A percentile compares a stretch with the other conserved stretches of the same genome.
Conservation (phyloP, 2,797 vertebrate species). For the Apogon talboti region DNA sequence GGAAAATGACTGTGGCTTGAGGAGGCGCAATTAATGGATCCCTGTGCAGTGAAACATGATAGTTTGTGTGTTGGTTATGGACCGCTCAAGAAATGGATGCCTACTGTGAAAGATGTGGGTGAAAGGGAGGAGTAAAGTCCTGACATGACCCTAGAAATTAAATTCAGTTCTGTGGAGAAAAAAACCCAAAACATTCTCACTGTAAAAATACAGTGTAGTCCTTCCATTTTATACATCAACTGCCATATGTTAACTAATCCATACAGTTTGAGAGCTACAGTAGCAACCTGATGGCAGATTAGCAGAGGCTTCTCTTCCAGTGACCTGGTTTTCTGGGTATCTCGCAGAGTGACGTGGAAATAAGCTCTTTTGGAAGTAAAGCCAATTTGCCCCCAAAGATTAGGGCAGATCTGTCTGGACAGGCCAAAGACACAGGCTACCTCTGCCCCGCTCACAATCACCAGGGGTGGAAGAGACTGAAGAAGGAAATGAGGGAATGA, state of each 20-base stretch:
- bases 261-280: slow-evolving; percentile 37
- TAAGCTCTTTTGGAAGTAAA: slow-evolving; percentile 88
- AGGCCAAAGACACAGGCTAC: slow-evolving; percentile 65
- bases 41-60: slow-evolving; percentile 14
- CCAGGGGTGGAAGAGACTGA: slow-evolving; percentile 12
- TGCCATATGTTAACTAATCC: slow-evolving; percentile 26
- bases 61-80: neutral
- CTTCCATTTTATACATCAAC: neutral
- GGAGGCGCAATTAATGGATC: slow-evolving; percentile 33
- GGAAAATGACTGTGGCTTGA: slow-evolving; percentile 20
- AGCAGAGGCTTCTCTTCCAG: slow-evolving; percentile 70
- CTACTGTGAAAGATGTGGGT: neutral
- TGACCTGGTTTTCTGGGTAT: slow-evolving; percentile 81
- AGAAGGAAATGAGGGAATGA: slow-evolving; percentile 9
- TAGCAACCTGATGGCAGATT: slow-evolving; percentile 68
- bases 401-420: slow-evolving; percentile 83
- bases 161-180: neutral
- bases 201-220: too few relatives aligned
- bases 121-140: neutral
- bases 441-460: slow-evolving; percentile 31
- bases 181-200: too few relatives aligned
- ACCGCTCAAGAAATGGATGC: slow-evolving; percentile 4
- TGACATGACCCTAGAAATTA: slow-evolving; percentile 7
- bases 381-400: slow-evolving; percentile 86
- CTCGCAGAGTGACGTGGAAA: slow-evolving; percentile 79